Base-by-base conservation (phyloP, 2,888 invertebrate genomes). In the Orthosia gracilis region DNA sequence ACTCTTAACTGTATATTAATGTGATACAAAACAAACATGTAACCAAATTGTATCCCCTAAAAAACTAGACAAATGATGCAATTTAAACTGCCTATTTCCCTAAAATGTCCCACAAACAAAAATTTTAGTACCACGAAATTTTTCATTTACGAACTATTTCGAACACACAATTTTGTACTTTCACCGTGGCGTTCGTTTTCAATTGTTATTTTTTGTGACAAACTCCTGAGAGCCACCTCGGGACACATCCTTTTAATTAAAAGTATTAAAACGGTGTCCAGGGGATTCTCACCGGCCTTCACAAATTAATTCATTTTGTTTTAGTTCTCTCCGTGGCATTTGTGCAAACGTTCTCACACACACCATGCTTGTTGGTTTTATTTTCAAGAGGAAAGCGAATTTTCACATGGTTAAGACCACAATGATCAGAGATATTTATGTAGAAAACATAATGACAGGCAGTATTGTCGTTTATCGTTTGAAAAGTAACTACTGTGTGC, bases 211-310 rank as follows among this genome's bases (percentile, higher is more conserved):
- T 85, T 79, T 85, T 75, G 64, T 72, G 78, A 65, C 63, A 71
- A 83, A 81, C 85, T 79, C 79, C 82, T 84, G 82, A 83, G 78
- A 75, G 76, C 69, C 69, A 69, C 68, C 80, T 69, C 57, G 75
- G 82, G 82, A 75, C 78, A 82, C 77, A 84, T 78, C 82, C 82
- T 85, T 88, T 88, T 88, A 87, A 88, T 88, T 88, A 76, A 76
- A 76, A 76, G 52, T 76, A 61, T 75, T 75, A 86, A 83, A 83
- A 82, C 80, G 63, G 82, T 69, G 82, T 77, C 66, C 74, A 26
- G 85, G 82, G 83, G 77, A 76, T 81, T 70, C 75, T 57, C 68
- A 65, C 62, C 73, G 69, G 77, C 79, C 68, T 83, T 73, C 69
- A 72, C 66, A 79, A 84, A 82, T 87, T 85, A 87, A 84, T 86